Conservation (phyloP, 2,113 vertebrate genomes). For the Pachyramphus minor region DNA sequence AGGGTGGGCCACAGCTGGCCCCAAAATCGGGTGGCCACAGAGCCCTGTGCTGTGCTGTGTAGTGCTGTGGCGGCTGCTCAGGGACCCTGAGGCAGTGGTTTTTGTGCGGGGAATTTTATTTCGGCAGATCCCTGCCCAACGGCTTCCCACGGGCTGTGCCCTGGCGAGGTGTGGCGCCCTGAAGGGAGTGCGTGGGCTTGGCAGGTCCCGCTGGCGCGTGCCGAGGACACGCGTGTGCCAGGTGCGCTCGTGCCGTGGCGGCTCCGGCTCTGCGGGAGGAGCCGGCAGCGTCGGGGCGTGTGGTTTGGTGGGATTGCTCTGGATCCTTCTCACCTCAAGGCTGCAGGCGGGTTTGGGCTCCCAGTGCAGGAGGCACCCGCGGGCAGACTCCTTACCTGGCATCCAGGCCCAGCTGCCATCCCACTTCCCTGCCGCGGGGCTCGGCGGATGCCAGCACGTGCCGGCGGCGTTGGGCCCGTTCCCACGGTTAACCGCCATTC, state of each 20-base stretch:
- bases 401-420: neutral
- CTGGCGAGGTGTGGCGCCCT: neutral
- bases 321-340: neutral
- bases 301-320: neutral
- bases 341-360: rapidly evolving
- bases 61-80: rapidly evolving
- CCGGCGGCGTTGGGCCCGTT: neutral
- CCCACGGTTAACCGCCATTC: neutral
- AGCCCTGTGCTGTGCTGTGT: rapidly evolving
- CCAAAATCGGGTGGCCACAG: neutral
- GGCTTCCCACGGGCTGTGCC: neutral
- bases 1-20: neutral
- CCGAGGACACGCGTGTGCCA: neutral
- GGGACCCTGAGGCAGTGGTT: neutral
- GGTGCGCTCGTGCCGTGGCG: neutral
- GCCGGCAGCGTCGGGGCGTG: neutral
- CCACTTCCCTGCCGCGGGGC: neutral
- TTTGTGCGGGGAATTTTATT: neutral
- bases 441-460: neutral
- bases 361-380: rapidly evolving
- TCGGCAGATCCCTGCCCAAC: neutral
- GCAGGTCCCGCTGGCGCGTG: neutral
- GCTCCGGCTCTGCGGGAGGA: neutral
- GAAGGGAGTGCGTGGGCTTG: neutral
- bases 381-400: neutral